Base-by-base conservation (phyloP, 2,113 vertebrate genomes). In the Podilymbus podiceps region DNA sequence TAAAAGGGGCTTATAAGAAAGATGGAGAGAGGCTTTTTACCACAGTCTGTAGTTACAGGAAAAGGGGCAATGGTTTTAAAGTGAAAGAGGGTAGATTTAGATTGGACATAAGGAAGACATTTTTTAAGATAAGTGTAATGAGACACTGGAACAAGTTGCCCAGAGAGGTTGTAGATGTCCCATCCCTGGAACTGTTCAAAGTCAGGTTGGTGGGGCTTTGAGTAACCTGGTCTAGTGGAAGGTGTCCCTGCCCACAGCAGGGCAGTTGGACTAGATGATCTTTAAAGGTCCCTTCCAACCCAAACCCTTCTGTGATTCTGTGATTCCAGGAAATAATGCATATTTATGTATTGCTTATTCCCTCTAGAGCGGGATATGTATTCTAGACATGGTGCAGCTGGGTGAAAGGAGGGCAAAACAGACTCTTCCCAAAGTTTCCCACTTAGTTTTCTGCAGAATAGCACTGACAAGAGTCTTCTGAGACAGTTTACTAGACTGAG, bases 241-340 rank as follows among this genome's bases (percentile, higher is more conserved):
- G 22, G 8, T 53, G 13, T 27, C 23, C 40, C 33, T 82, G 8
- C 19, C 22, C 25, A 24, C 0, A 0, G 4, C 25, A 71, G 15
- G 7, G 28, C 19, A 4, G 3, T 21, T 69, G 53, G 25, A 73
- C 28, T 35, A 23, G 12, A 30, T n/a, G 12, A 47, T 30, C 3
- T 85, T 55, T 66, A 44, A 67, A 24, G 11, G 15, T 60, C 16
- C 9, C 10, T 93, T 85, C 25, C 8, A 68, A 52, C 5, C 1
- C 10, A 81, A 73, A 68, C 17, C 17, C 15, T 69, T 42, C 28
- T 60, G 12, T 53, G 24, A 53, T 30, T 55, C 28, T 55, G 16
- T 50, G 49, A 38, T 47, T 88, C 46, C 18, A 40, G 56, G 16
- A 68, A 74, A 62, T 22, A 73, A 12, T 58, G 35, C 38, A 20